Percentiles rank a stretch among this genome's conserved stretches.
phyloP scores from a whole-genome alignment of 2,888 invertebrate species.

The Eubasilissa splendida region DNA sequence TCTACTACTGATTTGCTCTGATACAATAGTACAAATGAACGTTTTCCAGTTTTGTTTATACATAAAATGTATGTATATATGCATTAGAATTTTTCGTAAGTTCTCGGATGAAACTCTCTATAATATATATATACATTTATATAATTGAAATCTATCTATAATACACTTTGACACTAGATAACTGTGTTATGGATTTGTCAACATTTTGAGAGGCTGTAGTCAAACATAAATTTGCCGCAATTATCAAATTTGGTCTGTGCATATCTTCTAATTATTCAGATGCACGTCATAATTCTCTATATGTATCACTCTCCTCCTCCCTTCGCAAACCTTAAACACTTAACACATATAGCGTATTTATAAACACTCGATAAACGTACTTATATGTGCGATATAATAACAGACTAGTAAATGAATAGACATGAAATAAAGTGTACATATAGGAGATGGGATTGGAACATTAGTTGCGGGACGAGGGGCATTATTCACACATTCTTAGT shows the following conservation, averaged over 20 bases:
- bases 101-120: too few species aligned
- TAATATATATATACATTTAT: neutral
- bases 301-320: neutral
- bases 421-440: too few species aligned
- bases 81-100: too few species aligned
- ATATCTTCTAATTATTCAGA: conserved; percentile 28
- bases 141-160: neutral
- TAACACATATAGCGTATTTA: neutral
- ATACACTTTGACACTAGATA: neutral
- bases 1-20: too few species aligned
- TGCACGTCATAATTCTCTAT: neutral
- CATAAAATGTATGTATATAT: too few species aligned
- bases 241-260: neutral
- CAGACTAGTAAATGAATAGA: too few species aligned
- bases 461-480: too few species aligned
- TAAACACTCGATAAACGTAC: neutral
- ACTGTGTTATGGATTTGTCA: neutral
- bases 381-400: too few species aligned
- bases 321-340: neutral
- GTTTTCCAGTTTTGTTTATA: too few species aligned
- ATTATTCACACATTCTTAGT: too few species aligned
- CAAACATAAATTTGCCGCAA: neutral
- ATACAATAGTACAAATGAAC: too few species aligned
- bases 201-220: neutral
- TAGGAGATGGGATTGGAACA: too few species aligned